Conservation (phyloP, 1,140 invertebrate species). For the Formica selysi region DNA sequence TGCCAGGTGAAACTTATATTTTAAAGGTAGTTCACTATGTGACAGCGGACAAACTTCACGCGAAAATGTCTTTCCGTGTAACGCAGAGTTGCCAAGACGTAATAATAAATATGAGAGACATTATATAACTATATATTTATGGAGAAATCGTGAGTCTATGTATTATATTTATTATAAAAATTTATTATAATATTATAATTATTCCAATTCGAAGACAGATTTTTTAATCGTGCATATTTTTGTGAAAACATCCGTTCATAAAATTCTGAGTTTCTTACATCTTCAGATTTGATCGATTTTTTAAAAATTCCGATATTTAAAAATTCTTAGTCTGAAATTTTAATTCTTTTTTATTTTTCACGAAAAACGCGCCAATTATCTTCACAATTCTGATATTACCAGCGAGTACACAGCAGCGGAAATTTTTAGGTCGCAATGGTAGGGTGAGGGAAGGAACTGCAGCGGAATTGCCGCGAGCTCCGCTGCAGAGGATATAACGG, state of each 20-base stretch:
- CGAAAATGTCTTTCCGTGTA: slow-evolving; percentile 55
- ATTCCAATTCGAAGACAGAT: slow-evolving; percentile 15
- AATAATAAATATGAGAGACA: slow-evolving; percentile 39
- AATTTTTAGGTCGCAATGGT: slow-evolving; percentile 58
- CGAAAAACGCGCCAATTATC: not conserved
- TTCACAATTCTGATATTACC: not conserved
- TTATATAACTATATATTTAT: slow-evolving; percentile 24
- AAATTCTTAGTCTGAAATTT: not conserved
- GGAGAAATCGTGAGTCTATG: slow-evolving; percentile 12
- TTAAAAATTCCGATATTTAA: not conserved
- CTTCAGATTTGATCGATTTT: not conserved
- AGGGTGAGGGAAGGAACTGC: slow-evolving; percentile 7
- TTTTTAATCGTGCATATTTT: not conserved
- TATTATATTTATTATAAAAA: not conserved
- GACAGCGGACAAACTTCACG: slow-evolving; percentile 39
- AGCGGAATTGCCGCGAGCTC: slow-evolving; percentile 63
- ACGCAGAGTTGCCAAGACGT: slow-evolving; percentile 31
- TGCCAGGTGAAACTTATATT: slow-evolving; percentile 50
- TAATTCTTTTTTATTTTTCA: not conserved
- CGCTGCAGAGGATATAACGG: slow-evolving; percentile 65
- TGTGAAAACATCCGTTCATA: not conserved
- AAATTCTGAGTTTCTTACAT: not conserved
- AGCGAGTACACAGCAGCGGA: not conserved
- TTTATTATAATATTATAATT: slow-evolving; percentile 1
- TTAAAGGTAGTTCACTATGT: slow-evolving; percentile 36